phyloP scores from a whole-genome alignment of 2,797 vertebrate species.

The Alectoris magna region DNA sequence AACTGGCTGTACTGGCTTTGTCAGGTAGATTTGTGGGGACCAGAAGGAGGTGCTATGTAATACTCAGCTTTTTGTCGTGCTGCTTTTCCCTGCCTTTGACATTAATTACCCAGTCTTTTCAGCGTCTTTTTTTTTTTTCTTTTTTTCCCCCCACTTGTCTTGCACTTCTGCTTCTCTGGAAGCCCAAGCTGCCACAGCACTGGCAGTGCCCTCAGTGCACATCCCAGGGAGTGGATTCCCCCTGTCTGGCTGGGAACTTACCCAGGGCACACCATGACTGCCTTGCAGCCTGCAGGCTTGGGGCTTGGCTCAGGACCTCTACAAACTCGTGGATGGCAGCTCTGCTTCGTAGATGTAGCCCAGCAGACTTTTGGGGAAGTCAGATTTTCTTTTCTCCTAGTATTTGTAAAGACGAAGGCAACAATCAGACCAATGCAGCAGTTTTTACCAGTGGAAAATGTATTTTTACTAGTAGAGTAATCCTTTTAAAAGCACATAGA shows the following conservation, averaged over 20 bases:
- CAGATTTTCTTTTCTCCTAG: not conserved
- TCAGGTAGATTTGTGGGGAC: not conserved
- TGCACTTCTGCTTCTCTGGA: not conserved
- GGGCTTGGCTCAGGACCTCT: not conserved
- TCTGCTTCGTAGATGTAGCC: not conserved
- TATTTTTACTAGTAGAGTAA: not conserved
- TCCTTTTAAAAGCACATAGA: not conserved
- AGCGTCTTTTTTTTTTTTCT: not conserved
- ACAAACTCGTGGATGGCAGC: not conserved
- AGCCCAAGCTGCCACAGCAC: not conserved
- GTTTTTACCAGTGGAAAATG: not conserved
- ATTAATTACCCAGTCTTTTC: not conserved
- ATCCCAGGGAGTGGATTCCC: rapidly evolving
- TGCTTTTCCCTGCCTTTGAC: not conserved
- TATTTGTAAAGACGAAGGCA: not conserved
- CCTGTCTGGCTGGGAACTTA: not conserved
- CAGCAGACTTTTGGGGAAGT: not conserved
- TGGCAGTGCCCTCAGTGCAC: not conserved
- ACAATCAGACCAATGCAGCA: not conserved
- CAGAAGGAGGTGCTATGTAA: not conserved
- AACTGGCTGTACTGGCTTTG: not conserved
- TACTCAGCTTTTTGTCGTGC: not conserved
- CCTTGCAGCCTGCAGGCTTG: not conserved
- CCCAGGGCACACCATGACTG: rapidly evolving
- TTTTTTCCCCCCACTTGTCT: not conserved